Evolutionary conservation across 2,888 invertebrate genomes (phyloP), one percentile per base, ranked within the genome.

Genomic region (Caradrina kadenii): DNA sequence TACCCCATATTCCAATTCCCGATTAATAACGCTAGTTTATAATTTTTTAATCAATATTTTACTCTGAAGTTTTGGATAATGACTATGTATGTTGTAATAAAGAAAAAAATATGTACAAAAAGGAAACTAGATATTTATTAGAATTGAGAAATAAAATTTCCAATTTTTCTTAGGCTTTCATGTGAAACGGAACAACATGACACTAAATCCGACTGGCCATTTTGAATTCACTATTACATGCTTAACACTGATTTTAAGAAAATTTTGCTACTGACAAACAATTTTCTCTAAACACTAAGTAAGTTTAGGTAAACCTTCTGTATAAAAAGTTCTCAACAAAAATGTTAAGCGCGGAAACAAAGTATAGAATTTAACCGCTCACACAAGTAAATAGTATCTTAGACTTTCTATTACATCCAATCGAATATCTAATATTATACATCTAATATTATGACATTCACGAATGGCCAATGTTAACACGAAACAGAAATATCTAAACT

Each of bases 361-460:
- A 64, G 74, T 64, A 76, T 68, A 76, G 45, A 71, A 86, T 81
- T 82, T 80, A 87, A 87, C 86, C 86, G 86, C 88, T 87, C 85
- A 83, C 87, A 74, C 84, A 86, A 89, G 89, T 86, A 87, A 85
- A 86, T 86, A 87, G 86, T 84, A 84, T 87, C 77, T 63, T 76
- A 75, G 60, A 82, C 52, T 86, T 89, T 87, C 88, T 86, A 89
- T 90, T 73, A 84, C 77, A 91, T 89, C 86, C 86, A 91, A 89
- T 92, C 88, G 88, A 93, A 92, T 90, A 88, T 89, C 92, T 94
- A 93, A 81, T 94, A 91, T 91, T 92, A 94, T 92, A 94, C 90
- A 93, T 91, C 91, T 93, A 93, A 90, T 93, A 93, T 93, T 92
- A 93, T 93, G 93, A 93, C 93, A 93, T 91, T 90, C 90, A 92